Conservation (phyloP, 1,140 invertebrate genomes). For the Contarinia nasturtii region DNA sequence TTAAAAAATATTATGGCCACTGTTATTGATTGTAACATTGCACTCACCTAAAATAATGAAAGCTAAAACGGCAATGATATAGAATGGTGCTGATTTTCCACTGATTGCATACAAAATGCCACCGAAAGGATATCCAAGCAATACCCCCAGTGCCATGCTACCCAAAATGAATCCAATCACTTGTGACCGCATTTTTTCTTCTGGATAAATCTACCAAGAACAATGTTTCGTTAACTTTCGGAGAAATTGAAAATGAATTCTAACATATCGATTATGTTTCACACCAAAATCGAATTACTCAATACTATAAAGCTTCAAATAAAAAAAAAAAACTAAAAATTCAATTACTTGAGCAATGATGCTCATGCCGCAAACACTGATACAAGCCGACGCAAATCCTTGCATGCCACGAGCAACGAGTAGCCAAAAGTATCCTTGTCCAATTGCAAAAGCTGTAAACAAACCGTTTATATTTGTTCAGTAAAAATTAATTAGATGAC, state of each 20-base stretch:
- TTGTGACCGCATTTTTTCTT: conserved; percentile 32
- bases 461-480: background rate
- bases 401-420: conserved; percentile 67
- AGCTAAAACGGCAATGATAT: conserved; percentile 42
- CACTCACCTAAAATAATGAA: conserved; percentile 32
- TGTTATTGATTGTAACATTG: background rate
- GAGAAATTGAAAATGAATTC: background rate
- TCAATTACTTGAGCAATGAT: conserved; percentile 26
- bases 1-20: no score
- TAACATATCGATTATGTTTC: background rate
- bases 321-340: no score
- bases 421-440: conserved; percentile 49
- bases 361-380: conserved; percentile 53
- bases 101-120: conserved; percentile 53
- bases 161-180: conserved; percentile 61
- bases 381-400: conserved; percentile 67
- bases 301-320: no score
- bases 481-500: background rate
- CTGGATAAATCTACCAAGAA: conserved; percentile 15
- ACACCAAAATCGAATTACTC: no score
- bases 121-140: conserved; percentile 62
- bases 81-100: conserved; percentile 53
- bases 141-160: conserved; percentile 58
- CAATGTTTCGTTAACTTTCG: background rate
- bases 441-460: conserved; percentile 60